A percentile compares a stretch with the other conserved stretches of the same genome.
phyloP scores from a whole-genome alignment of 2,113 vertebrate genomes.

The Neogale vison region DNA sequence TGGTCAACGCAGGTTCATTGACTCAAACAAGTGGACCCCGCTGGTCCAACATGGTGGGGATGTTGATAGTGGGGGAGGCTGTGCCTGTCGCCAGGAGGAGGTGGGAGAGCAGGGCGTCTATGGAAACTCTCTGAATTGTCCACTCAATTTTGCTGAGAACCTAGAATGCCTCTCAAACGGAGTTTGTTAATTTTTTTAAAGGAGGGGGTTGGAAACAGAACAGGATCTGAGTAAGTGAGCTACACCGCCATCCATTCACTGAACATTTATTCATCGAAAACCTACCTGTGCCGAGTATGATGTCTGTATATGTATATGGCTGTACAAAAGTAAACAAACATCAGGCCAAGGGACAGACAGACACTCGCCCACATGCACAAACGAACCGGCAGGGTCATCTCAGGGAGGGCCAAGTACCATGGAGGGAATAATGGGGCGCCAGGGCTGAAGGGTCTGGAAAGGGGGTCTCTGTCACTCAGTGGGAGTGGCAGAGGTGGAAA shows the following conservation, averaged over 20 bases:
- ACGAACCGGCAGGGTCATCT: not conserved
- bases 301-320: too few species aligned
- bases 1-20: not conserved
- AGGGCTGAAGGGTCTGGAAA: not conserved
- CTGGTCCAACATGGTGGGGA: too few species aligned
- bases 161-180: not conserved
- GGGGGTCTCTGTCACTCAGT: not conserved
- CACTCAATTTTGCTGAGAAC: not conserved
- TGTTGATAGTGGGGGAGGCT: not conserved
- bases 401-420: not conserved
- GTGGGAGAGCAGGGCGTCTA: too few species aligned
- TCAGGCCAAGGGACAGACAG: too few species aligned
- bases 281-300: not conserved
- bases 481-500: not conserved
- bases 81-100: accelerated
- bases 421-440: not conserved
- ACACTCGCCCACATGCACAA: not conserved
- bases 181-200: not conserved
- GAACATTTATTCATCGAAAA: not conserved
- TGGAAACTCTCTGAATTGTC: not conserved
- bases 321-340: not conserved
- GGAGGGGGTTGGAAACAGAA: not conserved
- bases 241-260: not conserved
- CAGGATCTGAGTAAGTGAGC: not conserved
- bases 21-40: not conserved